phyloP scores from a whole-genome alignment of 2,888 invertebrate species.

The Agrotis ipsilon region DNA sequence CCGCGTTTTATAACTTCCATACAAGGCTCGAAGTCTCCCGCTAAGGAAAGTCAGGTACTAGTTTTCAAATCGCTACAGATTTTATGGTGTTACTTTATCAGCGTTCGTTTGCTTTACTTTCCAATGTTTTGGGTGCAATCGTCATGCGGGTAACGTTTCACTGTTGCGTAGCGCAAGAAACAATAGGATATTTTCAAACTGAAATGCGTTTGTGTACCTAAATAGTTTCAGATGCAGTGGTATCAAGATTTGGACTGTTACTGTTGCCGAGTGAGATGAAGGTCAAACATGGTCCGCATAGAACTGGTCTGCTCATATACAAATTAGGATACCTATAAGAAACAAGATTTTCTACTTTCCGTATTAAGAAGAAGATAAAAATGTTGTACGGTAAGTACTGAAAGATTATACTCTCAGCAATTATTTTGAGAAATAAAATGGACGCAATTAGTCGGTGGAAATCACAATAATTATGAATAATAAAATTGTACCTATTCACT shows the following conservation, averaged over 20 bases:
- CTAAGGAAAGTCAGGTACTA: constrained; percentile 57
- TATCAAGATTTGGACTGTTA: constrained; percentile 41
- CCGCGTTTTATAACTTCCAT: constrained; percentile 65
- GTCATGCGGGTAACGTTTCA: constrained; percentile 57
- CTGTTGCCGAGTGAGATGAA: constrained; percentile 32
- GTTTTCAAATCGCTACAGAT: constrained; percentile 61
- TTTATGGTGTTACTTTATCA: constrained; percentile 60
- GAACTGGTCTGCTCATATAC: constrained; percentile 40
- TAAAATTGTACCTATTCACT: not conserved
- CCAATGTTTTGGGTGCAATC: constrained; percentile 58
- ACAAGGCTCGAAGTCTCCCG: constrained; percentile 54
- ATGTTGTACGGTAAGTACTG: not conserved
- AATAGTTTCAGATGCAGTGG: constrained; percentile 40
- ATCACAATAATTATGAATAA: constrained; percentile 14
- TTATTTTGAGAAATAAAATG: constrained; percentile 7
- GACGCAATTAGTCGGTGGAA: not conserved
- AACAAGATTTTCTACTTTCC: constrained; percentile 38
- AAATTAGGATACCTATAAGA: constrained; percentile 42
- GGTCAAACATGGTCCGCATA: constrained; percentile 35
- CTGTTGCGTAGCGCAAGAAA: constrained; percentile 56
- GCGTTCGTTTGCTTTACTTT: constrained; percentile 56
- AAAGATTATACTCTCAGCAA: not conserved
- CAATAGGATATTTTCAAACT: constrained; percentile 64
- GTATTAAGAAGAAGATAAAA: constrained; percentile 34
- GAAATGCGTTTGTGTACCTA: constrained; percentile 52